Evolutionary conservation across 2,888 invertebrate species (phyloP), one percentile per base, ranked within the genome.

Genomic region (Oscheius onirici): DNA sequence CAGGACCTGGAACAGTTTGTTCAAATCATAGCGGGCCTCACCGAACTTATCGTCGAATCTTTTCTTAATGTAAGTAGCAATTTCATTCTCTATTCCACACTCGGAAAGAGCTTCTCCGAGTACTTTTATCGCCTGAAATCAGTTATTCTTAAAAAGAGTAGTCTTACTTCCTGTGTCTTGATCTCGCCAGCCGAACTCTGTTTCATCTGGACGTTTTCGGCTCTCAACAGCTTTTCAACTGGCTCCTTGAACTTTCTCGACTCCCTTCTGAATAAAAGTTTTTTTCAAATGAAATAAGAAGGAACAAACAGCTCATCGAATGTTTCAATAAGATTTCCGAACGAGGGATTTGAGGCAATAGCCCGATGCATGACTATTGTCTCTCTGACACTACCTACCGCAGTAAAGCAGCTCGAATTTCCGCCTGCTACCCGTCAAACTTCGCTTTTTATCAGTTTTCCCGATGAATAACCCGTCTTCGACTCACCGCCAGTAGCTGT

Each of bases 51-150:
- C 49, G 67, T 79, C 77, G 49, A 75, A 79, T 67, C 77, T 77
- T 49, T 60, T 70, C 65, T 79, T 79, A 58, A 77, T 63, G 63
- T 70, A 79, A 46, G 75, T 77, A 2, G 79, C 79, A 28, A 79
- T 79, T 44, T 79, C 77, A 55, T 79, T 79, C 51, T 79, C 79
- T 46, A 79, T 79, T 13, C 77, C 77, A 58, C 79, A 77, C 10
- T 74, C 60, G 34, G 73, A 71, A 10, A 79, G 22, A 0, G 77
- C 79, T 20, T 77, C 73, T 43, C 74, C 75, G 6, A 79, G 58
- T 49, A 73, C 57, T 49, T 71, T 73, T 26, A 73, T 70, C 2
- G 75, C 65, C 73, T 69, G 69, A 5, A 69, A 58, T 17, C 22
- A 6, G 41, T 24, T 41, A 13, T 24, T 22, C 28, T 24, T 22